Conservation (phyloP, 2,888 invertebrate species). For the Nomada ferruginata region DNA sequence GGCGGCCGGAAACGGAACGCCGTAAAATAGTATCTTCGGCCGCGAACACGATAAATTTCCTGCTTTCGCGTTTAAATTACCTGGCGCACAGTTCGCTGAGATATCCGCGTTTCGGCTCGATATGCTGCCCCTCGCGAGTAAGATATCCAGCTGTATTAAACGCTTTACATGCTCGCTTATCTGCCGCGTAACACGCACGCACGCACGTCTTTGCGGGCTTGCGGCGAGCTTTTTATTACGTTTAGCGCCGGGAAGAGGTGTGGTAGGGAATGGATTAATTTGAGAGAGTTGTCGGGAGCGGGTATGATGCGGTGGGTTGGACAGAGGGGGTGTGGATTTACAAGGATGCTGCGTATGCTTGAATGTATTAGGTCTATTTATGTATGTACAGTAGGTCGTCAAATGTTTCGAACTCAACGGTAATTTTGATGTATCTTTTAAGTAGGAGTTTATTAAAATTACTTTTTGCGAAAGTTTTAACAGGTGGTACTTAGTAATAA, state of each 20-base stretch:
- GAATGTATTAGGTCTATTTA: too few relatives aligned
- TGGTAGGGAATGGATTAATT: too few relatives aligned
- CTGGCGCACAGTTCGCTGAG: constrained; percentile 25
- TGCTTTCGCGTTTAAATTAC: constrained; percentile 57
- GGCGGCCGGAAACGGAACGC: constrained; percentile 44
- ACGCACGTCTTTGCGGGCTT: background rate
- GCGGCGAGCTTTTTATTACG: background rate
- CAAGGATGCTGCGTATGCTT: too few relatives aligned
- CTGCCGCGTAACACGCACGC: constrained; percentile 10
- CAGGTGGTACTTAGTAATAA: too few relatives aligned
- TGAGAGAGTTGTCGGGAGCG: too few relatives aligned
- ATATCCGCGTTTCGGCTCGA: constrained; percentile 50
- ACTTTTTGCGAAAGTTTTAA: too few relatives aligned
- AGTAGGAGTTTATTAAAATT: too few relatives aligned
- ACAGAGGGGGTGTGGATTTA: too few relatives aligned
- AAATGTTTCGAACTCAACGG: too few relatives aligned
- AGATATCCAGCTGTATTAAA: constrained; percentile 39
- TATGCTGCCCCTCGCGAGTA: constrained; percentile 30
- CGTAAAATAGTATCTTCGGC: constrained; percentile 59
- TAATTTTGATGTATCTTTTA: too few relatives aligned
- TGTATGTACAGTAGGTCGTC: too few relatives aligned
- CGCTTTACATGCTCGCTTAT: constrained; percentile 1
- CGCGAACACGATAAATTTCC: constrained; percentile 59
- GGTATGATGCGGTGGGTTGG: too few relatives aligned
- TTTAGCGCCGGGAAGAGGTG: background rate